Percentiles rank a stretch among this genome's conserved stretches.
Conservation (phyloP, 2,888 invertebrate species). For the Maniola hyperantus region DNA sequence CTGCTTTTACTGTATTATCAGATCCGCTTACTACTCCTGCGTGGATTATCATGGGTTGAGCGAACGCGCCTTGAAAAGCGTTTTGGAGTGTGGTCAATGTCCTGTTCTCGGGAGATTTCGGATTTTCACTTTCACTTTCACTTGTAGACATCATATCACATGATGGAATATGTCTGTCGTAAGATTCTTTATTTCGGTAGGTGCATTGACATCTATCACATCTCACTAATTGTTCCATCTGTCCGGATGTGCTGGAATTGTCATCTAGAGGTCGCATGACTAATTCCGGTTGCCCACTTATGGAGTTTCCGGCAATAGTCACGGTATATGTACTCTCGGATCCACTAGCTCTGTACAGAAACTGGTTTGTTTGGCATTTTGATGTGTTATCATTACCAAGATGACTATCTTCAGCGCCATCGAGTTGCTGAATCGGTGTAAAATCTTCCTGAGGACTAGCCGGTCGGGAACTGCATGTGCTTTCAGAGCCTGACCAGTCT, state of each 20-base stretch:
- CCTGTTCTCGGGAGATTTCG: slow-evolving; percentile 80
- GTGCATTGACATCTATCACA: slow-evolving; percentile 94
- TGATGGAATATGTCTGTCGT: slow-evolving; percentile 88
- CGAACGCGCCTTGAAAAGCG: slow-evolving; percentile 77
- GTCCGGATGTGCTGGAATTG: slow-evolving; percentile 62
- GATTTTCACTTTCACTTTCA: slow-evolving; percentile 91
- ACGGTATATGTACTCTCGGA: slow-evolving; percentile 76
- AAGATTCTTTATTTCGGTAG: slow-evolving; percentile 91
- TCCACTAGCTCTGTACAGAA: slow-evolving; percentile 74
- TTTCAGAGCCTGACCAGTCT: slow-evolving; percentile 84
- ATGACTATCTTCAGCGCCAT: slow-evolving; percentile 86
- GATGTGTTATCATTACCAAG: slow-evolving; percentile 60
- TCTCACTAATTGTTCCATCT: slow-evolving; percentile 89
- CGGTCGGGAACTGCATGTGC: slow-evolving; percentile 74
- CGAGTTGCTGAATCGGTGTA: slow-evolving; percentile 84
- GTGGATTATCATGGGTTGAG: slow-evolving; percentile 78
- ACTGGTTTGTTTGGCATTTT: slow-evolving; percentile 69
- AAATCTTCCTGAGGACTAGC: slow-evolving; percentile 72
- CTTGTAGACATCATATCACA: slow-evolving; percentile 91
- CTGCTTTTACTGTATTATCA: slow-evolving; percentile 76
- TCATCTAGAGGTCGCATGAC: slow-evolving; percentile 76
- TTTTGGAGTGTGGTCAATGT: slow-evolving; percentile 77
- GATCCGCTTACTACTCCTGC: slow-evolving; percentile 73
- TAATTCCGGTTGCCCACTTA: slow-evolving; percentile 75
- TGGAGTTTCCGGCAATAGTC: slow-evolving; percentile 77